Evolutionary conservation across 2,888 invertebrate genomes (phyloP), one percentile per base, ranked within the genome.

Genomic region (Andrena minutula): DNA sequence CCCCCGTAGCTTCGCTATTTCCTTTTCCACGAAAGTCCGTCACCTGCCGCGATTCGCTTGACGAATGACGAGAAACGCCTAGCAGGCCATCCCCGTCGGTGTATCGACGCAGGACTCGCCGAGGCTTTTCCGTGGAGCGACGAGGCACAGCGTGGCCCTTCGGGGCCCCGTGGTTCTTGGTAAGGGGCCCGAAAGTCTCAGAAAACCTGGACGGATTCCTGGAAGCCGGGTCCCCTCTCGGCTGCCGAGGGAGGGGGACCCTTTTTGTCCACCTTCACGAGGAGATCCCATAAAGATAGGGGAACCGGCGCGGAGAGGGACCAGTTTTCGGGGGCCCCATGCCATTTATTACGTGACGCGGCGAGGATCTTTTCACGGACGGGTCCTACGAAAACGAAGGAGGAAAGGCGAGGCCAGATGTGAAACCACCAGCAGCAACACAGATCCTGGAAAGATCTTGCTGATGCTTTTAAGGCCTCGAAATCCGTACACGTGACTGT

Each of bases 201-300:
- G 93, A 93, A 93, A 93, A 91, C 88, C 85, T 82, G 79, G 84
- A 41, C 71, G 85, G 89, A 92, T 93, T 93, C 93, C 88, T 74
- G 85, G 93, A 93, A 93, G 75, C 77, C 78, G 78, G 80, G 85
- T 79, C 86, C 80, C 83, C 87, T 84, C 51, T 53, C 51, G 7
- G 47, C 51, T 58, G 64, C 35, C 28, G 32, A 49, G 63, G 76
- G 66, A 49, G 41, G 60, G 49, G 30, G 74, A 61, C 32, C 81
- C 78, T 88, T 83, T 86, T 87, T 87, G 80, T 89, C 86, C 79
- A 80, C 88, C 82, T 85, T 76, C 82, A 72, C 77, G 74, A 79
- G 85, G 79, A 89, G 91, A 92, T 91, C 90, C 89, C 89, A 90
- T 90, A 89, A 91, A 92, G 91, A 92, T 92, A 92, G 87, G 87